Evolutionary conservation across 2,888 invertebrate species (phyloP).

Genomic region (Melolontha melolontha): DNA sequence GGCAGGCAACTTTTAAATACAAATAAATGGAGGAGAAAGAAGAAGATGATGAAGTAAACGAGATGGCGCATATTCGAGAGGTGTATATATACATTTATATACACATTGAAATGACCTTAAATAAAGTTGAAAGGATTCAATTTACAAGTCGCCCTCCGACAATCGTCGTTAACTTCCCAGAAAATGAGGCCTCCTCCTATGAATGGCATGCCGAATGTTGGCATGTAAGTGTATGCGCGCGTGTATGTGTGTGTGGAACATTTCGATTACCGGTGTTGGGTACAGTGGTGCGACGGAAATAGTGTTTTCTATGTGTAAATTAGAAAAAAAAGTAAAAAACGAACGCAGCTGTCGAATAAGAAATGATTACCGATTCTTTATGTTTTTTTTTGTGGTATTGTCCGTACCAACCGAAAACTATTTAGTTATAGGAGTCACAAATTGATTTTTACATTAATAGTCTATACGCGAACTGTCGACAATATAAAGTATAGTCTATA

Average conservation of each 20-base stretch:
- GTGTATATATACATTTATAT: too few species aligned
- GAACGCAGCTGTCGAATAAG: slow-evolving; percentile 42
- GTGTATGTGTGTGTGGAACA: slow-evolving; percentile 45
- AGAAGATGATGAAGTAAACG: too few species aligned
- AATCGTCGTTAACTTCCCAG: slow-evolving; percentile 55
- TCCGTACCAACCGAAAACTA: slow-evolving; percentile 22
- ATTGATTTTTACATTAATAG: slow-evolving; percentile 37
- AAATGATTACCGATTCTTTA: slow-evolving; percentile 39
- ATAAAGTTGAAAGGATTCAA: slow-evolving; percentile 57
- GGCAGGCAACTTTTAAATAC: too few species aligned
- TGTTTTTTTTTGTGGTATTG: slow-evolving; percentile 25
- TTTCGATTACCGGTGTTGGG: slow-evolving; percentile 47
- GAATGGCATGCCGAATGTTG: slow-evolving; percentile 51
- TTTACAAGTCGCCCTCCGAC: slow-evolving; percentile 54
- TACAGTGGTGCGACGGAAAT: slow-evolving; percentile 47
- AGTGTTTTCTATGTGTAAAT: slow-evolving; percentile 38
- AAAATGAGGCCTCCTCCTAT: slow-evolving; percentile 50
- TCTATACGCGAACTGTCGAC: slow-evolving; percentile 1
- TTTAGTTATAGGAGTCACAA: slow-evolving; percentile 33
- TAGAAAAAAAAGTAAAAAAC: slow-evolving; percentile 21
- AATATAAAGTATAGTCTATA: slow-evolving; percentile 1
- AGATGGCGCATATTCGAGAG: too few species aligned
- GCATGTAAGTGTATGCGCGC: slow-evolving; percentile 36
- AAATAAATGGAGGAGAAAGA: too few species aligned
- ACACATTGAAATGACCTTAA: slow-evolving; percentile 44